Base-by-base conservation (phyloP, 2,113 vertebrate genomes). In the Neoarius graeffei region DNA sequence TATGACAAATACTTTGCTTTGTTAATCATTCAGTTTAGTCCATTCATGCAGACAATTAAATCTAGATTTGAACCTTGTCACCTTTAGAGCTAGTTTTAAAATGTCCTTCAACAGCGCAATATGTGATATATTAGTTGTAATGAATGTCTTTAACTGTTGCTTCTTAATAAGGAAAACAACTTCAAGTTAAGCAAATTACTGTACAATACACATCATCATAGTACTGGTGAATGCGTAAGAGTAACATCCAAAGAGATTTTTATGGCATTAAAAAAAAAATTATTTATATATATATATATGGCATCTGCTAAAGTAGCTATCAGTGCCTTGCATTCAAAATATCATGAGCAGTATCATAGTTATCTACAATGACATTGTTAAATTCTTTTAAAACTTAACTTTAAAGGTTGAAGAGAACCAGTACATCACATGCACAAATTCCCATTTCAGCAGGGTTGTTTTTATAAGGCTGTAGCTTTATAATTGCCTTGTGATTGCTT, bases 401-500 rank as follows among this genome's bases (percentile, higher is more conserved):
- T 60, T 81, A 81, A 60, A 81, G 30, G 30, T 11, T 82, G 52
- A 50, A 25, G 62, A 56, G 86, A 88, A 71, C 60, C 69, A 84
- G 85, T 81, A 15, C 35, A 74, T 89, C 66, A 88, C 56, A 88
- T 92, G 91, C 91, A 87, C 91, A 92, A 87, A 90, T 87, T 91
- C 89, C 89, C 56, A 79, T 91, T 93, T 92, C 90, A 90, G 91
- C 92, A 89, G 89, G 92, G 87, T 91, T 91, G 91, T 91, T 90
- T 87, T 91, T 91, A 90, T 91, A 91, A 92, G 83, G 88, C 89
- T 90, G 91, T 59, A 83, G 91, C 91, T 88, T 89, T 89, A 88
- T 93, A 84, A 90, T 91, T 92, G 93, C 86, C 89, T 92, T 92
- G 92, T 92, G 87, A 94, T 92, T 91, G 90, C 92, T 92, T 93